These are phyloP conservation scores for Pelodytes ibericus DNA, from an alignment of 2,797 vertebrate species.

Conservation along the genomic window DNA sequence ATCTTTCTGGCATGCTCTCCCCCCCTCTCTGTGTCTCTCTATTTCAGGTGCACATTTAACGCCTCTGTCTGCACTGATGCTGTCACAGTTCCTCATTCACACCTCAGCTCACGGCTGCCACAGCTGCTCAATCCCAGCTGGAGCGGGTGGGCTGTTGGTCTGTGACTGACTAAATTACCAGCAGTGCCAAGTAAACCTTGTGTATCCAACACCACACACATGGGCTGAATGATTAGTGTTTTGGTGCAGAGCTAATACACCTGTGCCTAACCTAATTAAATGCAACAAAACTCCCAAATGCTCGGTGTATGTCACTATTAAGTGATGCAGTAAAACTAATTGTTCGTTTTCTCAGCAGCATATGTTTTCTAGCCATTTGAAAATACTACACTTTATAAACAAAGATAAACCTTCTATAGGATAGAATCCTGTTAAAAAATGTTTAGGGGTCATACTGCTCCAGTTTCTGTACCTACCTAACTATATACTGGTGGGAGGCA, in stretches of 20 bases:
- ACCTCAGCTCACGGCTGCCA: constrained; percentile 14
- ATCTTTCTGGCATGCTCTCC: neutral
- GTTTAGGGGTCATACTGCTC: no score
- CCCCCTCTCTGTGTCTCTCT: neutral
- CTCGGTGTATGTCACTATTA: no score
- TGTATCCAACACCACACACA: no score
- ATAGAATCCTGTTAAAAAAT: no score
- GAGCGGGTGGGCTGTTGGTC: neutral
- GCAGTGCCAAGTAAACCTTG: no score
- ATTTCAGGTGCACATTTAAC: neutral
- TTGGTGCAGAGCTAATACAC: neutral
- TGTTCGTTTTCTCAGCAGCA: no score
- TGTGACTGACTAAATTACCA: neutral
- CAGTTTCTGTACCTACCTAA: no score
- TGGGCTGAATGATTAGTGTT: neutral
- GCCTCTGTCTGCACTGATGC: constrained; percentile 19
- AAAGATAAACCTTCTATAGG: no score
- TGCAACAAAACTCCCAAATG: neutral
- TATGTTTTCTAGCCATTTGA: no score
- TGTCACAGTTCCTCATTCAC: constrained; percentile 30
- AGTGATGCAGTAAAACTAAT: no score
- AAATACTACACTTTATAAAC: no score
- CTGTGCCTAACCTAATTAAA: neutral
- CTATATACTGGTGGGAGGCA: no score
- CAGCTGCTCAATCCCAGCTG: constrained; percentile 27